Evolutionary conservation across 1,140 invertebrate species (phyloP), one percentile per base, ranked within the genome.

Genomic region (Orius insidiosus): DNA sequence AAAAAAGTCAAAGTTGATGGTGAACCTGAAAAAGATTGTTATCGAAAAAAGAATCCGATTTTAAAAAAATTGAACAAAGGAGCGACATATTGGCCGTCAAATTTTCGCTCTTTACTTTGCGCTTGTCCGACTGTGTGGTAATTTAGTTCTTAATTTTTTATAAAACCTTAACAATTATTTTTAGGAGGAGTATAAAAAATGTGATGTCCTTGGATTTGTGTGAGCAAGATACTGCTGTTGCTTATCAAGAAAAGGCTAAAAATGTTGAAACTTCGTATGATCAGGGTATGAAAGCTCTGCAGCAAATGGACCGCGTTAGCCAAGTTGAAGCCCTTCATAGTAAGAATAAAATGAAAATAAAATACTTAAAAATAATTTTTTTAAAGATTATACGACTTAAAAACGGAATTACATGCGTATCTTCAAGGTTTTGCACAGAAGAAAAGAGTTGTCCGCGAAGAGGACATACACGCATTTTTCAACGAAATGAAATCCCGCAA

Each of bases 381-480:
- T 56, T 59, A 49, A 33, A 51, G 52, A 54, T 41, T 46, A 50
- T 47, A 56, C 13, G 31, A 47, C 16, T 38, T 96, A n/a, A 72
- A 87, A 56, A 75, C 80, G 39, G 75, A 81, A 52, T 63, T 95
- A 15, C 75, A 75, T 52, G 76, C 89, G 39, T 95, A 85, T 62
- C 66, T 96, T 36, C 78, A 84, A 55, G 79, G 79, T 51, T 93
- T 94, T 64, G 87, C 78, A 33, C 78, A 85, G 48, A 80, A 75
- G 51, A 82, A 81, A 50, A 84, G 84, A 58, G 76, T 93, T 5
- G 86, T 95, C 0, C 74, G 80, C 40, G 82, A 84, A 58, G 85
- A 92, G 59, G 88, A 96, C 59, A 89, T 95, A 33, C 75, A 78
- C 53, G 80, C 83, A 52, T 96, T 96, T 61, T 94, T 95, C 61